Conservation (phyloP, 2,888 invertebrate species). For the Drosophila paranaensis region DNA sequence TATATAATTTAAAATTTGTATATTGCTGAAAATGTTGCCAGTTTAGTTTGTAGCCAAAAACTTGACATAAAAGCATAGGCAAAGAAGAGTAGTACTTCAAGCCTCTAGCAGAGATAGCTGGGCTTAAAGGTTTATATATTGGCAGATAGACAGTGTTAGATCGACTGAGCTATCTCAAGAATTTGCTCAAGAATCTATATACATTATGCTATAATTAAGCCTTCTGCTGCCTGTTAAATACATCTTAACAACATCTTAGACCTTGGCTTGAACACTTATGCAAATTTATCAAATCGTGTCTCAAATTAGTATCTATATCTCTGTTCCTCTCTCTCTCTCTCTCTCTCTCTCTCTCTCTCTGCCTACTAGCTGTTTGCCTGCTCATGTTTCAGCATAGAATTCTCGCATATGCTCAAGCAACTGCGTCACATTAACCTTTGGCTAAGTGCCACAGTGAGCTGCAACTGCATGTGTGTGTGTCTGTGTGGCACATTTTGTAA, state of each 20-base stretch:
- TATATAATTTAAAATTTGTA: too few species aligned
- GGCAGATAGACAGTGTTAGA: neutral
- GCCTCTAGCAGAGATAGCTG: neutral
- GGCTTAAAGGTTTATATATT: too few species aligned
- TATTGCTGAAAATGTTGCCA: too few species aligned
- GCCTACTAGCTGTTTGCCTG: slow-evolving; percentile 11
- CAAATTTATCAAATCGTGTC: neutral
- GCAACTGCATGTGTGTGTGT: neutral
- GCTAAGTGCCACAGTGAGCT: slow-evolving; percentile 47
- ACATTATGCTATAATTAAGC: neutral
- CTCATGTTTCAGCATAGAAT: slow-evolving; percentile 6
- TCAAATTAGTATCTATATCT: neutral
- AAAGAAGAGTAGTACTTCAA: neutral
- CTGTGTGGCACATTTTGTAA: slow-evolving; percentile 45
- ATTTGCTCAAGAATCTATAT: neutral
- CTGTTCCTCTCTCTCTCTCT: too few species aligned
- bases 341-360: too few species aligned
- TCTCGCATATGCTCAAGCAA: slow-evolving; percentile 3
- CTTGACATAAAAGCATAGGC: neutral
- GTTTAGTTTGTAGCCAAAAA: neutral
- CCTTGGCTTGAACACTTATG: neutral
- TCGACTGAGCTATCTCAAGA: neutral
- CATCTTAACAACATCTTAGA: neutral
- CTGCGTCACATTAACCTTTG: slow-evolving; percentile 47
- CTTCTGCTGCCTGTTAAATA: neutral